These are phyloP conservation scores for Syngnathus acus DNA, from an alignment of 2,797 vertebrate species.

Conservation along the genomic window DNA sequence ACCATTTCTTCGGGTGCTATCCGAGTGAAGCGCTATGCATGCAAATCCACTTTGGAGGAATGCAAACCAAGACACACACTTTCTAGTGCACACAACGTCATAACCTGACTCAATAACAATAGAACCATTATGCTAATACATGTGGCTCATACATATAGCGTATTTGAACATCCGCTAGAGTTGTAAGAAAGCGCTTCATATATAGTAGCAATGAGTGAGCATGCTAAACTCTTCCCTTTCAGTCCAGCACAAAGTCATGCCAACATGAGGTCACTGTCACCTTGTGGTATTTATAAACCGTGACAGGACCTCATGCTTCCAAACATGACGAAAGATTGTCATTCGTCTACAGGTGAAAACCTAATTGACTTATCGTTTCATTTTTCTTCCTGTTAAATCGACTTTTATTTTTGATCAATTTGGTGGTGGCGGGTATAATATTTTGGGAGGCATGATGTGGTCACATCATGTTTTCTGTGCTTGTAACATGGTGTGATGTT, in stretches of 20 bases:
- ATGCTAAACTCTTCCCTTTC: background rate
- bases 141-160: background rate
- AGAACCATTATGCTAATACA: conserved; percentile 36
- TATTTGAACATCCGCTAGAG: too few relatives aligned
- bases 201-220: background rate
- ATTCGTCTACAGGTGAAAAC: background rate
- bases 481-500: background rate
- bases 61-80: background rate
- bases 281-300: conserved; percentile 18
- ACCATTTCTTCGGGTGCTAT: background rate
- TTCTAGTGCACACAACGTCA: conserved; percentile 25
- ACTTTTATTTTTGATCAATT: background rate
- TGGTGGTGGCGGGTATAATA: background rate
- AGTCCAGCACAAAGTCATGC: background rate
- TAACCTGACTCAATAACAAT: conserved; percentile 22
- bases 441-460: background rate
- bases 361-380: conserved; percentile 4
- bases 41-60: conserved; percentile 36
- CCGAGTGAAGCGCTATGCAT: too few relatives aligned
- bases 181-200: too few relatives aligned
- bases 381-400: background rate
- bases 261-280: conserved; percentile 20
- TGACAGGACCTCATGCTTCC: background rate
- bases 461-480: conserved; percentile 4
- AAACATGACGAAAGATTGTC: background rate